Conservation (phyloP, 1,140 invertebrate genomes). For the Macrosteles quadrilineatus region DNA sequence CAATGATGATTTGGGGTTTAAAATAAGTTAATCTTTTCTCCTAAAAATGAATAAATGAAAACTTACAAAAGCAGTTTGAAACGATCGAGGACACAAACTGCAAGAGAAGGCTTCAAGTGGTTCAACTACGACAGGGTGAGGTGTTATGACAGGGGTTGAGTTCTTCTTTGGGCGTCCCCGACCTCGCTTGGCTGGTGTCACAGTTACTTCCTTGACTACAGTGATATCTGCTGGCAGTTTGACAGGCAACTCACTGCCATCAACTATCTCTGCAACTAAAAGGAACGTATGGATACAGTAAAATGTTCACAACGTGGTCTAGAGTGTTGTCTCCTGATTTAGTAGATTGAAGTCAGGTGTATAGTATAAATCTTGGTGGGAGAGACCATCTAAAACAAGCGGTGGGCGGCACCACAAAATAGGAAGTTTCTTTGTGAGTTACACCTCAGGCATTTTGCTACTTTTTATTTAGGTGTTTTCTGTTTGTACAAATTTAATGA, state of each 20-base stretch:
- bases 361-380: too few relatives aligned
- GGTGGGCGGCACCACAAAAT: too few relatives aligned
- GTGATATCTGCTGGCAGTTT: not conserved
- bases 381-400: too few relatives aligned
- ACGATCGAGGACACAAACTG: not conserved
- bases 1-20: too few relatives aligned
- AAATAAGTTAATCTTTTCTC: too few relatives aligned
- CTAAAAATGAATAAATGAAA: not conserved
- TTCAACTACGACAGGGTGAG: not conserved
- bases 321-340: too few relatives aligned
- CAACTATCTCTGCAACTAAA: not conserved
- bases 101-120: not conserved
- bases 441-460: too few relatives aligned
- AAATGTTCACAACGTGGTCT: too few relatives aligned
- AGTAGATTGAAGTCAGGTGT: too few relatives aligned
- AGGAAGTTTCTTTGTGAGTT: too few relatives aligned
- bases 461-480: too few relatives aligned
- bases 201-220: not conserved
- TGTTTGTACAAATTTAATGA: too few relatives aligned
- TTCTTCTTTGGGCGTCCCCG: not conserved
- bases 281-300: not conserved
- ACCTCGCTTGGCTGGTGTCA: not conserved
- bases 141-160: not conserved
- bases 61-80: conserved; percentile 1
- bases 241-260: not conserved